Percentiles rank a stretch among this genome's conserved stretches.
phyloP scores from a whole-genome alignment of 2,888 invertebrate species.

The Eupelmus urozonus region DNA sequence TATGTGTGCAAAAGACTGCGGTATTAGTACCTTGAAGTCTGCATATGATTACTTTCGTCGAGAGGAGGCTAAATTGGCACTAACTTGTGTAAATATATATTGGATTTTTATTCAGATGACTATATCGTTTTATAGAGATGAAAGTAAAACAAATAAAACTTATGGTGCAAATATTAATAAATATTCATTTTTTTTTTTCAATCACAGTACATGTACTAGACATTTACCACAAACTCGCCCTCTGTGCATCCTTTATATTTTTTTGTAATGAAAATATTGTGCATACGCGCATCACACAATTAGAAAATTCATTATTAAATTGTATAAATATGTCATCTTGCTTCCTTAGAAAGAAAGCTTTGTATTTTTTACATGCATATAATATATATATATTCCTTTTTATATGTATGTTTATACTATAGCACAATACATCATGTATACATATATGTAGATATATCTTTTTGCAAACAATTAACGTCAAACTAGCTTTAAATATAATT shows the following conservation, averaged over 20 bases:
- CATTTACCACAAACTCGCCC: conserved; percentile 7
- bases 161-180: conserved; percentile 10
- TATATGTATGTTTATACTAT: background rate
- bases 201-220: conserved; percentile 18
- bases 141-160: background rate
- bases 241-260: conserved; percentile 5
- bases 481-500: conserved; percentile 19
- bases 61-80: conserved; percentile 28
- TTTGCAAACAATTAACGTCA: conserved; percentile 15
- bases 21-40: conserved; percentile 68
- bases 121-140: background rate
- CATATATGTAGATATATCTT: background rate
- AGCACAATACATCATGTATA: background rate
- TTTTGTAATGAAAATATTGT: conserved; percentile 25
- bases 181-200: background rate
- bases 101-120: conserved; percentile 6
- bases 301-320: conserved; percentile 33
- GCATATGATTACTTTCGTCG: conserved; percentile 58
- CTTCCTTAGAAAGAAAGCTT: conserved; percentile 1
- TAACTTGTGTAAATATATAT: conserved; percentile 9
- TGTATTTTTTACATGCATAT: background rate
- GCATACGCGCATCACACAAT: conserved; percentile 21
- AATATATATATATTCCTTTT: background rate
- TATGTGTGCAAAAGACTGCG: conserved; percentile 48
- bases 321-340: conserved; percentile 15